Percentiles rank a stretch among this genome's conserved stretches.
Conservation (phyloP, 2,113 vertebrate species). For the Rhipidura dahli region DNA sequence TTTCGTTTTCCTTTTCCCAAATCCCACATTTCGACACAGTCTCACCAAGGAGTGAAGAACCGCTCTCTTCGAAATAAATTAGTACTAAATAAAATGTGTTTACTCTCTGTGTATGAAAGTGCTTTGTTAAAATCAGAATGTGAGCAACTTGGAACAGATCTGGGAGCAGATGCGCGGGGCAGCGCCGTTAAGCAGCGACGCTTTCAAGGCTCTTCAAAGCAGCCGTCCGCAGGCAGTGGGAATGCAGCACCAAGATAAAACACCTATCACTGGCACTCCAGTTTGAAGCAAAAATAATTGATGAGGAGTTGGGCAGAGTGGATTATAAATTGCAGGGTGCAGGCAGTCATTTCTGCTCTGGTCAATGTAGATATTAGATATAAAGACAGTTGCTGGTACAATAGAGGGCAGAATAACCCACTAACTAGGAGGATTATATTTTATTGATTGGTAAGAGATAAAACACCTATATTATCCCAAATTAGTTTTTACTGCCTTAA, state of each 20-base stretch:
- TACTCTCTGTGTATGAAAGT: not conserved
- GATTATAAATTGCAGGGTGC: conserved; percentile 46
- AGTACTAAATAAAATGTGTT: not conserved
- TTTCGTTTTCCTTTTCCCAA: not conserved
- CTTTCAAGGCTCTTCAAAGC: conserved; percentile 66
- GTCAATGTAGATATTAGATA: not conserved
- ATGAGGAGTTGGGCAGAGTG: conserved; percentile 36
- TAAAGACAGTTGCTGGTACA: not conserved
- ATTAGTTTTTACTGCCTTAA: not conserved
- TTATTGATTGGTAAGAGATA: conserved; percentile 14
- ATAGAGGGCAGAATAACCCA: not conserved
- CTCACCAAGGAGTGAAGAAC: not conserved
- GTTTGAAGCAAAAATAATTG: conserved; percentile 57
- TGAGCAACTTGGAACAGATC: conserved; percentile 37
- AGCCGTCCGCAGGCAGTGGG: conserved; percentile 39
- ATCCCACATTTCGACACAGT: not conserved
- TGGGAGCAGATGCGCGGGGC: conserved; percentile 27
- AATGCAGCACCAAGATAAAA: conserved; percentile 67
- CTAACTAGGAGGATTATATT: not conserved
- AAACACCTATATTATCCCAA: not conserved
- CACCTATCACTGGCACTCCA: conserved; percentile 25
- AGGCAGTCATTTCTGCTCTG: conserved; percentile 19
- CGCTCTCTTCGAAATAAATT: not conserved
- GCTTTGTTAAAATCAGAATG: not conserved
- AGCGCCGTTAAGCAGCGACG: not conserved